phyloP scores from a whole-genome alignment of 2,797 vertebrate genomes.

The Neomorphus geoffroyi region DNA sequence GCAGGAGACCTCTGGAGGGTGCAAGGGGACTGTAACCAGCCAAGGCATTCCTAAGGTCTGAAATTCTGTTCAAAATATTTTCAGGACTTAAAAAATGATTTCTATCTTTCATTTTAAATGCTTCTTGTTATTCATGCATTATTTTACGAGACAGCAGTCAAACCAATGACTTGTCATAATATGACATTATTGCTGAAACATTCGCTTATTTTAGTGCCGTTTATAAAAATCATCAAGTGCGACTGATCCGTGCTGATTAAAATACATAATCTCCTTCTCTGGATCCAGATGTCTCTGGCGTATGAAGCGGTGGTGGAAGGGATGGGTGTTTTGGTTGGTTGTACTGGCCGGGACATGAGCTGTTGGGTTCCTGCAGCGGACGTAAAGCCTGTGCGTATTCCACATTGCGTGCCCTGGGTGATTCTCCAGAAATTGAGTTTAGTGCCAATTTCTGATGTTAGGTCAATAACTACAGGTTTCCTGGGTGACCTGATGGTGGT shows the following conservation, averaged over 20 bases:
- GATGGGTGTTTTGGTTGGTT: no score
- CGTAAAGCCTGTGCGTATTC: rapidly evolving
- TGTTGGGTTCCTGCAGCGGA: neutral
- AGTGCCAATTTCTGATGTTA: rapidly evolving
- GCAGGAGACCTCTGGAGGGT: neutral
- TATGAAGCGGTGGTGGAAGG: neutral
- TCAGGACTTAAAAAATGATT: neutral
- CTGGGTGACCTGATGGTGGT: neutral
- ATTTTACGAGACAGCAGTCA: conserved; percentile 16
- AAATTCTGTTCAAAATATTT: neutral
- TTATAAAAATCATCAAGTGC: conserved; percentile 38
- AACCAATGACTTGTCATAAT: conserved; percentile 38
- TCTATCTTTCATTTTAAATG: neutral
- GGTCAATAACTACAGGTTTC: rapidly evolving
- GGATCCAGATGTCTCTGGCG: neutral
- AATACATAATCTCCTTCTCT: neutral
- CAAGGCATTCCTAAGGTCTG: neutral
- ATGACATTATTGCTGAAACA: conserved; percentile 17
- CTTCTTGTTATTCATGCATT: conserved; percentile 23
- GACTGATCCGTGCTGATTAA: conserved; percentile 19
- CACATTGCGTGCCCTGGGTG: neutral
- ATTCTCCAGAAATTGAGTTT: rapidly evolving
- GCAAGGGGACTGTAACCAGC: neutral
- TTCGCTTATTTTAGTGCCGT: conserved; percentile 34
- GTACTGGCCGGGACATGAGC: neutral